These are phyloP conservation scores for Melinaea marsaeus DNA, from an alignment of 2,888 invertebrate genomes.

Conservation along the genomic window DNA sequence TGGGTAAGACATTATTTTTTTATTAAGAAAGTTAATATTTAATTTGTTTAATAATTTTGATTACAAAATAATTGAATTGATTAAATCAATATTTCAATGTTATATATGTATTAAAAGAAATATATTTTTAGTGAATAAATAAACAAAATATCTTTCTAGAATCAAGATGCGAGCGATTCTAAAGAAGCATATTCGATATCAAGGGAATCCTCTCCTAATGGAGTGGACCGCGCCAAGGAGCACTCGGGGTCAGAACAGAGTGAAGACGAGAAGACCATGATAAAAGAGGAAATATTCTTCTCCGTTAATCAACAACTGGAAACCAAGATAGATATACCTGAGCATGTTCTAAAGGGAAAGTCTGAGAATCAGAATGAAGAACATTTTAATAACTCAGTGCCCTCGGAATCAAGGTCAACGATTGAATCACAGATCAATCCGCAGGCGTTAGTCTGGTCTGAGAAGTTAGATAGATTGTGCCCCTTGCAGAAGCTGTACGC, in stretches of 20 bases:
- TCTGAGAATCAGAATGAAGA: slow-evolving; percentile 6
- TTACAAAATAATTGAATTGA: not conserved
- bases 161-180: not conserved
- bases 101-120: not conserved
- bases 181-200: not conserved
- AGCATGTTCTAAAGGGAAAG: not conserved
- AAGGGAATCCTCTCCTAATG: not conserved
- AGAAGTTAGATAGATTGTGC: slow-evolving; percentile 30
- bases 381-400: not conserved
- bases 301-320: not conserved
- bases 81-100: not conserved
- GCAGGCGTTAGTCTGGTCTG: slow-evolving; percentile 30
- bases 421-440: slow-evolving; percentile 12
- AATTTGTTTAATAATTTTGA: not conserved
- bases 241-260: not conserved
- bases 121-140: too few species aligned
- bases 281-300: slow-evolving; percentile 3
- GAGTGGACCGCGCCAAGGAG: not conserved
- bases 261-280: not conserved
- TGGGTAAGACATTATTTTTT: slow-evolving; percentile 14
- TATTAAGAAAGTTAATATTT: not conserved
- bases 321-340: not conserved
- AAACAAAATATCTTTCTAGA: not conserved
- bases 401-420: not conserved
- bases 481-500: slow-evolving; percentile 34